Base-by-base conservation (phyloP, 2,888 invertebrate genomes). In the Melanchra persicariae region DNA sequence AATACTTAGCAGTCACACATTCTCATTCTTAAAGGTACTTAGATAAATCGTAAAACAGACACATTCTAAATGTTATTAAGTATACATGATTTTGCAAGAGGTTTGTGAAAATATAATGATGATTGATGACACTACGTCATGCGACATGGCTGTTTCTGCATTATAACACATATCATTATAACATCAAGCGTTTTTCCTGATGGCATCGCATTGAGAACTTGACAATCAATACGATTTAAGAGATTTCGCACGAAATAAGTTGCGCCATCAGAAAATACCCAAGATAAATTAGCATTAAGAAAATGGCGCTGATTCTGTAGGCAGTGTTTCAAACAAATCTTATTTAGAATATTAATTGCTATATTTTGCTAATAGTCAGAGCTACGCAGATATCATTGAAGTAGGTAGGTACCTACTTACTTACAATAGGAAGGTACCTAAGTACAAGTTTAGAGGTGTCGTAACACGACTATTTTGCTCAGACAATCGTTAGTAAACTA, bases 21-120 rank as follows among this genome's bases (percentile, higher is more conserved):
- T 55, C 55, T 55, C 34, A 55, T 34, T 55, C 57, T 57, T 57
- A 26, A 47, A 62, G 57, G 37, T 57, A 57, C 57, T 22, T 57
- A 57, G 17, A 22, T 57, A 34, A 34, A 55, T 55, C n/a, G 34
- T 55, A 5, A 34, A 55, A 55, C 34, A 55, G 34, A 15, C 55
- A 34, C 12, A 34, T 55, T 55, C 10, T 34, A 55, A 55, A 34
- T 34, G 34, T n/a, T 55, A 55, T 37, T 34, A 55, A 15, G n/a
- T n/a, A n/a, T n/a, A 57, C 7, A 57, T 57, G 37, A 37, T 37
- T 57, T 57, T 55, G 55, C 34, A 34, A 55, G 34, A 34, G 34
- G 55, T 34, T 55, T 37, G 37, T 37, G 57, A 37, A 55, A 57
- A 57, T 57, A 37, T 22, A 22, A 37, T 37, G 22, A 57, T 22